Evolutionary conservation across 1,140 invertebrate genomes (phyloP), one percentile per base, ranked within the genome.

Genomic region (Drosophila ambigua): DNA sequence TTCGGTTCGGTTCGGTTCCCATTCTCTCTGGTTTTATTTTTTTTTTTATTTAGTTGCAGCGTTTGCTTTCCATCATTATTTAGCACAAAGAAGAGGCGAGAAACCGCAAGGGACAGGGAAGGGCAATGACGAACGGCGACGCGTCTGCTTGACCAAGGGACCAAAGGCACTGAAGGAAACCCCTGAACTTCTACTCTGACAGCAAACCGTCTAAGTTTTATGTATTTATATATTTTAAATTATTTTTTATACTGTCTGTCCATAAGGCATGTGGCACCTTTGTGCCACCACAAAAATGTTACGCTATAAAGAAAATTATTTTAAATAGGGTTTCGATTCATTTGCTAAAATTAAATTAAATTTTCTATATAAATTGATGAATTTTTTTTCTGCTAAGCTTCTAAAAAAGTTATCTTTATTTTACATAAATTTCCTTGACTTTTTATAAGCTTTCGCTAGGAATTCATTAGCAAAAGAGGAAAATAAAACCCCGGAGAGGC

Each of bases 1-100:
- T 66, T 63, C 31, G 44, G 44, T 66, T 63, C 31, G 44, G 44
- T 52, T 35, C 46, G 46, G 35, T 39, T 45, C 39, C 26, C 39
- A 28, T 60, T 41, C 49, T 28, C 39, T 31, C 54, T 43, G 41
- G 31, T 55, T 48, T 50, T 82, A 16, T 77, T 57, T 77, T 76
- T 57, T 77, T 76, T 46, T 63, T 43, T 54, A 31, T 69, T 63
- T 51, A 59, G 60, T 65, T 64, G 66, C 65, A 63, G 44, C 74
- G 59, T 72, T 87, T 87, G 87, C 78, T 87, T 87, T 87, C 78
- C 82, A 87, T 87, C 82, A 87, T 87, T 87, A 87, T 87, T 87
- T 81, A 87, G 75, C 82, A 81, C 78, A 87, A 72, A 78, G 75
- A 79, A 79, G 82, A 78, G 77, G 74, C 77, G 64, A 74, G 68